A percentile compares a stretch with the other conserved stretches of the same genome.
phyloP scores from a whole-genome alignment of 2,888 invertebrate genomes.

The Pandemis heparana region DNA sequence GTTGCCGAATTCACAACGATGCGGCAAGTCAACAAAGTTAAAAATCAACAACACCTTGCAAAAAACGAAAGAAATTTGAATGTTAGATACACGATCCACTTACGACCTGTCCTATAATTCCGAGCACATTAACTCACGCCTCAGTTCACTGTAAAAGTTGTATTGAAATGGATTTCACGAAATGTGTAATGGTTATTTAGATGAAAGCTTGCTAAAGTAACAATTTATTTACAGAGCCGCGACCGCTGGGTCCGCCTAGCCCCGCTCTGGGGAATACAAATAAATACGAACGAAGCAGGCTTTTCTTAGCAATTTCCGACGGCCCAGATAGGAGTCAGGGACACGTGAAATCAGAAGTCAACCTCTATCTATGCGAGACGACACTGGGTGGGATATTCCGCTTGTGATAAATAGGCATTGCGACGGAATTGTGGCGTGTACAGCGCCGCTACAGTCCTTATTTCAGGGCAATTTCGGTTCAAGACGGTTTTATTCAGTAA shows the following conservation, averaged over 20 bases:
- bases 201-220: slow-evolving; percentile 54
- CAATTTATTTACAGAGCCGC: slow-evolving; percentile 62
- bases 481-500: too few species aligned
- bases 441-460: slow-evolving; percentile 7
- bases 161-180: slow-evolving; percentile 10
- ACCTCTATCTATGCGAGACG: slow-evolving; percentile 74
- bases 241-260: slow-evolving; percentile 53
- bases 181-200: slow-evolving; percentile 24
- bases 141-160: slow-evolving; percentile 6
- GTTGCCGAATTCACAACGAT: too few species aligned
- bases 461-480: slow-evolving; percentile 10
- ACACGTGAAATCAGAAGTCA: slow-evolving; percentile 79
- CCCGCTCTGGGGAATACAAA: slow-evolving; percentile 67
- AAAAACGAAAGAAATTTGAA: too few species aligned
- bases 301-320: slow-evolving; percentile 78
- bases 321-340: slow-evolving; percentile 66
- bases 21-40: too few species aligned
- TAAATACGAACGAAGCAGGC: slow-evolving; percentile 70
- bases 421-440: slow-evolving; percentile 29
- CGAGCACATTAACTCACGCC: slow-evolving; percentile 5
- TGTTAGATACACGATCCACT: not conserved
- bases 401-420: slow-evolving; percentile 38
- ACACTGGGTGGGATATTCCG: slow-evolving; percentile 52
- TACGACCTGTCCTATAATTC: not conserved
- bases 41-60: too few species aligned